phyloP scores from a whole-genome alignment of 2,888 invertebrate species.

The Melieria crassipennis region DNA sequence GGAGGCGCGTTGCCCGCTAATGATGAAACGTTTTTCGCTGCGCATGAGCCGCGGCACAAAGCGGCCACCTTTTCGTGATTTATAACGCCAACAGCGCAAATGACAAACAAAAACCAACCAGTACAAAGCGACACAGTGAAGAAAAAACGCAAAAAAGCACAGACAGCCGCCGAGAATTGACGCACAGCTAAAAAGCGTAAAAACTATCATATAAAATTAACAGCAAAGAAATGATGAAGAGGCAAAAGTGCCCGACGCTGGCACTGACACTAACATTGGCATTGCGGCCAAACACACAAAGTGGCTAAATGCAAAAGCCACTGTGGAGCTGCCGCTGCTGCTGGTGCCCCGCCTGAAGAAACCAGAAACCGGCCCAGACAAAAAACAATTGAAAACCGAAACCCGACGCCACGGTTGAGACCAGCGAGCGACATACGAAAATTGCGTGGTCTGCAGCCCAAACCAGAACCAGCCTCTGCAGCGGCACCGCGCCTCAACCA shows the following conservation, averaged over 20 bases:
- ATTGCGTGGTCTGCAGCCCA: constrained; percentile 47
- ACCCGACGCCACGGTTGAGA: neutral
- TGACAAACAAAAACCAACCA: constrained; percentile 19
- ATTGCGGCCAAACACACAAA: too few relatives aligned
- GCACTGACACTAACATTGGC: too few relatives aligned
- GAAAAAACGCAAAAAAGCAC: constrained; percentile 17
- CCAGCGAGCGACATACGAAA: constrained; percentile 46
- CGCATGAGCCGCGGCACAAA: neutral
- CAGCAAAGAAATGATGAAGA: neutral
- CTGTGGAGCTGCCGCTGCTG: constrained; percentile 2
- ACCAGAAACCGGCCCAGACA: neutral
- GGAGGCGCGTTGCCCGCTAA: neutral
- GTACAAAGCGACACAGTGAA: constrained; percentile 18
- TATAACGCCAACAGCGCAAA: neutral
- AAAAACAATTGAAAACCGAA: constrained; percentile 11
- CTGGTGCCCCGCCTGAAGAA: neutral
- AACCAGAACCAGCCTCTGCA: constrained; percentile 29
- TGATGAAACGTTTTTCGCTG: constrained; percentile 2
- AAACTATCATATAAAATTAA: too few relatives aligned
- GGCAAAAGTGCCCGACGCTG: neutral
- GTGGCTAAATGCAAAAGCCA: constrained; percentile 20
- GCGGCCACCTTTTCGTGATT: neutral
- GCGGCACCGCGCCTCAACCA: constrained; percentile 23
- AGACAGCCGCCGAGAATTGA: constrained; percentile 15
- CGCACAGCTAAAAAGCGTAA: too few relatives aligned